Conservation (phyloP, 1,140 invertebrate genomes). For the Platyscapa corneri region DNA sequence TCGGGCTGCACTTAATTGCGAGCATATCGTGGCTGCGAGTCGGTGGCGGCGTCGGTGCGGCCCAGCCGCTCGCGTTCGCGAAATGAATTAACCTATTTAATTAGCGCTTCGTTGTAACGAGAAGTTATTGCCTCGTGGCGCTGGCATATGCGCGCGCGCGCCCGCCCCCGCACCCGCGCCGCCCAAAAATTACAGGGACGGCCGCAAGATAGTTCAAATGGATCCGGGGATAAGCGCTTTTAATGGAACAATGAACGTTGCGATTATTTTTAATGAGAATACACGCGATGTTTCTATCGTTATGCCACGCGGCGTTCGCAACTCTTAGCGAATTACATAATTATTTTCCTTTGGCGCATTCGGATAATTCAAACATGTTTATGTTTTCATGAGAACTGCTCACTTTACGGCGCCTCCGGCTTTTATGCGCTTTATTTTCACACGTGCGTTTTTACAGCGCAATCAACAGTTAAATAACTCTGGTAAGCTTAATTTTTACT, state of each 20-base stretch:
- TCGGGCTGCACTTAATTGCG: neutral
- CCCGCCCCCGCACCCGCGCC: constrained; percentile 10
- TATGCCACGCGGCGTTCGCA: neutral
- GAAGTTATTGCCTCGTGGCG: constrained; percentile 41
- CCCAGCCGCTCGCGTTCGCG: neutral
- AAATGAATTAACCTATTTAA: constrained; percentile 55
- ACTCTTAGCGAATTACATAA: constrained; percentile 33
- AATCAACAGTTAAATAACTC: constrained; percentile 43
- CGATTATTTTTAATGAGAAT: constrained; percentile 54
- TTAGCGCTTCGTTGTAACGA: constrained; percentile 48
- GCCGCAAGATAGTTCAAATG: constrained; percentile 47
- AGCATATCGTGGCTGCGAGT: neutral
- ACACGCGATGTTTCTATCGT: constrained; percentile 49
- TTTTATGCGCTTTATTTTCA: constrained; percentile 48
- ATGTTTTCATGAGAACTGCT: constrained; percentile 33
- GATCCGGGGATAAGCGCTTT: constrained; percentile 36
- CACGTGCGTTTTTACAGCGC: constrained; percentile 43
- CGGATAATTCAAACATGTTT: constrained; percentile 30
- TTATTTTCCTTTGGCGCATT: constrained; percentile 43
- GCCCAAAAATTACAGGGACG: constrained; percentile 47
- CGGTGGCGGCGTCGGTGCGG: too few species aligned
- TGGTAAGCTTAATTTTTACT: neutral
- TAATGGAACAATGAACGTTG: constrained; percentile 52
- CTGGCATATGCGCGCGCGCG: neutral
- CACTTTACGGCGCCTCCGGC: neutral